Evolutionary conservation across 2,888 invertebrate genomes (phyloP).

Genomic region (Tiliacea aurago): DNA sequence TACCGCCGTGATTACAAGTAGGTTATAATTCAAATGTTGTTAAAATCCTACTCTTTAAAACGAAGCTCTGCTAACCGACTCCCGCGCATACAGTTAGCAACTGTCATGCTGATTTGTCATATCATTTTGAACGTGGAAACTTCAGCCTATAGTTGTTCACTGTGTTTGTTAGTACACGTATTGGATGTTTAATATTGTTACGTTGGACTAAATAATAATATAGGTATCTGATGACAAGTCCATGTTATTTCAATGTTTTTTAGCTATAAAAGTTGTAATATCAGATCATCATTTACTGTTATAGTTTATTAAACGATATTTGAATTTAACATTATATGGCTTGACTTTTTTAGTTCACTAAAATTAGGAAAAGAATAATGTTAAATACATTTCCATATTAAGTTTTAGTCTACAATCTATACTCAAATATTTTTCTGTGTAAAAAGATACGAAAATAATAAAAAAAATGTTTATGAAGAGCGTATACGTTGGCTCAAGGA

Average conservation of each 20-base stretch:
- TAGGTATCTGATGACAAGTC: conserved; percentile 18
- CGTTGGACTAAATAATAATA: conserved; percentile 63
- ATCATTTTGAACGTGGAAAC: conserved; percentile 28
- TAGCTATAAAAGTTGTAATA: conserved; percentile 27
- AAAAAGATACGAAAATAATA: conserved; percentile 34
- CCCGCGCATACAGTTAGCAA: conserved; percentile 46
- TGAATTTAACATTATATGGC: conserved; percentile 1
- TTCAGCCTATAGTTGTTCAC: conserved; percentile 39
- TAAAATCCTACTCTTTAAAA: conserved; percentile 18
- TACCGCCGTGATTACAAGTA: not conserved
- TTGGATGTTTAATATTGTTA: conserved; percentile 49
- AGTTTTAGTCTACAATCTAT: conserved; percentile 57
- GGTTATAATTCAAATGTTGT: not conserved
- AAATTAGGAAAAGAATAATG: conserved; percentile 27
- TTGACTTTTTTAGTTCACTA: conserved; percentile 35
- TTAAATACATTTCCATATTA: conserved; percentile 29
- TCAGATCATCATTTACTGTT: conserved; percentile 3
- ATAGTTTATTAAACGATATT: not conserved
- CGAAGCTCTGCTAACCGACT: conserved; percentile 28
- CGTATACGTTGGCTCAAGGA: conserved; percentile 49
- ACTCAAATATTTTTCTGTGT: conserved; percentile 55
- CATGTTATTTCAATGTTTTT: conserved; percentile 42
- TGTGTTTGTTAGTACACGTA: conserved; percentile 33
- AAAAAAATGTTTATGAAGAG: conserved; percentile 50
- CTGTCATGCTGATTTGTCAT: conserved; percentile 23